A percentile compares a stretch with the other conserved stretches of the same genome.
phyloP scores from a whole-genome alignment of 2,888 invertebrate genomes.

The Carpatolechia fugitivella region DNA sequence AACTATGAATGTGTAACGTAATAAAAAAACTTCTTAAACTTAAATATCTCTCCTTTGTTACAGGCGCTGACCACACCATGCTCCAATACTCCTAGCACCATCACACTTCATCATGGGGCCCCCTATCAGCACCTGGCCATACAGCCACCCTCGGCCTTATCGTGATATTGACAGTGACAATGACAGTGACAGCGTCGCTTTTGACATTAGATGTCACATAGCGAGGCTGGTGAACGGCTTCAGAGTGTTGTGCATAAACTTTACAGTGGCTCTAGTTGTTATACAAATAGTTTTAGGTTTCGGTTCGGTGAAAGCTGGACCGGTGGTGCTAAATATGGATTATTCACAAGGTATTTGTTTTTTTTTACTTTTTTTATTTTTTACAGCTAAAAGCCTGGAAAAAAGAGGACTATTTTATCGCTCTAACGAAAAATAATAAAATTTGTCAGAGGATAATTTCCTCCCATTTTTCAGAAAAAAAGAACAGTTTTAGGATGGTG shows the following conservation, averaged over 20 bases:
- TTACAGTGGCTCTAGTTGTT: constrained; percentile 51
- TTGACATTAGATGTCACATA: constrained; percentile 15
- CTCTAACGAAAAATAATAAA: too few species aligned
- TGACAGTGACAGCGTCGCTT: constrained; percentile 37
- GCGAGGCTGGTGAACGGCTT: constrained; percentile 36
- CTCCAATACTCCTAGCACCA: background rate
- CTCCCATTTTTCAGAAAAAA: too few species aligned
- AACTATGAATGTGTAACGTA: too few species aligned
- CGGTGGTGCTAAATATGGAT: constrained; percentile 64
- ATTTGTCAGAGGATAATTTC: too few species aligned
- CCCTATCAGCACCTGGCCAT: constrained; percentile 42
- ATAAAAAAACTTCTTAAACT: background rate
- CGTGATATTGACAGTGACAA: constrained; percentile 28
- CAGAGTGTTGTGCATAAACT: constrained; percentile 51
- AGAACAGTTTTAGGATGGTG: too few species aligned
- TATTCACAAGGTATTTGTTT: constrained; percentile 70
- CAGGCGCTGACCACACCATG: background rate
- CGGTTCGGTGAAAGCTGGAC: constrained; percentile 55
- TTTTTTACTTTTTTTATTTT: constrained; percentile 5
- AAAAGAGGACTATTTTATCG: too few species aligned
- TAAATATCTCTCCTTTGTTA: background rate
- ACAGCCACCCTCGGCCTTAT: constrained; percentile 35
- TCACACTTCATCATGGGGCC: background rate
- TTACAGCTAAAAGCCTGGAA: too few species aligned
- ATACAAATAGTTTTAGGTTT: constrained; percentile 55